Evolutionary conservation across 2,113 vertebrate species (phyloP), one percentile per base, ranked within the genome.

Genomic region (Rhabdomys dilectus): DNA sequence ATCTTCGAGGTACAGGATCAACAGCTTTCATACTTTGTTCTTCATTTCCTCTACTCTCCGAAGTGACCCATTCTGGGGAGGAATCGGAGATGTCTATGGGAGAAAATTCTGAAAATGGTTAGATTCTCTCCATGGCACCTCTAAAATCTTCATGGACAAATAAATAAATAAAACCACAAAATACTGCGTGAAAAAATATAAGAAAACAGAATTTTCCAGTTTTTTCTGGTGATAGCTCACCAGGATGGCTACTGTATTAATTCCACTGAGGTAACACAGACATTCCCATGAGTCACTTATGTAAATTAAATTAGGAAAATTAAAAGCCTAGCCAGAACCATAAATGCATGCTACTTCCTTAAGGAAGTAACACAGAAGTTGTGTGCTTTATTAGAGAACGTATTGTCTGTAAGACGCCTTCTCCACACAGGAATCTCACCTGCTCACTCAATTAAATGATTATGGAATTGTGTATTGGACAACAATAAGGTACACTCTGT

Each of bases 331-430:
- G 13, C 48, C 24, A 56, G n/a, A 93, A 93, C 11, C 42, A 85
- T 0, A 88, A 64, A 21, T 7, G 56, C 7, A 58, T 36, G 77
- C 68, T 64, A 64, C 22, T 36, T 91, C 42, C 75, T 87, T 84
- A 78, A 95, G 36, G 68, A 82, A 96, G 62, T 68, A 90, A 72
- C 7, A 12, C 81, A 92, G 19, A 64, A 68, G 51, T 56, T 53
- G 29, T 70, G 88, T 36, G 48, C 12, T 70, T 4, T 34, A 89
- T 70, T 62, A 72, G 48, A 87, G 53, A 76, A 78, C 2, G 24
- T 1, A 51, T 34, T 78, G 53, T 96, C 21, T 36, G 0, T 39
- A 42, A 78, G 51, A 88, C 88, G 82, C 5, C 39, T 48, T 91
- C 48, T 81, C 60, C 45, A 76, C 17, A 7, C 0, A 94, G 36